Percentiles rank a stretch among this genome's conserved stretches.
These are phyloP conservation scores for Cygnus atratus DNA, from an alignment of 2,113 vertebrate genomes.

Conservation along the genomic window DNA sequence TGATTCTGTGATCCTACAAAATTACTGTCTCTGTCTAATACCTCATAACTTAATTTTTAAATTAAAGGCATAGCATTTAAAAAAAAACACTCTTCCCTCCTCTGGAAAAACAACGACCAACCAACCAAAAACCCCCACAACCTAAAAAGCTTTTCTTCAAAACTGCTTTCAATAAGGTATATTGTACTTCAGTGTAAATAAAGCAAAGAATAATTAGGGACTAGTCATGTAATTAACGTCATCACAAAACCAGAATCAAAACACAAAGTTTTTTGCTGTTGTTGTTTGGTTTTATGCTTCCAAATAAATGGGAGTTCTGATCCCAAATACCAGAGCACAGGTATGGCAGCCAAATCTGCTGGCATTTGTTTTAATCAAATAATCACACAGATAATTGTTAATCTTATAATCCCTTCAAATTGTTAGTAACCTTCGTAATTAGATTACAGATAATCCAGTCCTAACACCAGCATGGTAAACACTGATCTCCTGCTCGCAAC, in stretches of 20 bases:
- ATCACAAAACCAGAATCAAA: background rate
- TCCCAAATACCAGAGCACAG: background rate
- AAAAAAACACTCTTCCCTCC: background rate
- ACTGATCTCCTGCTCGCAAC: background rate
- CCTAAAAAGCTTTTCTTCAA: background rate
- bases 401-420: constrained; percentile 57
- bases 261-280: background rate
- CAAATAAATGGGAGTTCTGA: background rate
- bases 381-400: constrained; percentile 53
- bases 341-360: constrained; percentile 12
- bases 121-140: background rate
- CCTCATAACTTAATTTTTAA: background rate
- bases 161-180: background rate
- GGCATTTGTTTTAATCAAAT: constrained; percentile 51
- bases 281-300: background rate
- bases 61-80: background rate
- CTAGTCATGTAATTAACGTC: background rate
- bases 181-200: background rate
- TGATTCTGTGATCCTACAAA: background rate
- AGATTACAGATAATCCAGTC: constrained; percentile 57
- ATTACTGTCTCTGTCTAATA: background rate
- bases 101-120: background rate
- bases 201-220: background rate
- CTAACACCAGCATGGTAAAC: constrained; percentile 7
- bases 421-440: constrained; percentile 52